Evolutionary conservation across 2,113 vertebrate species (phyloP).

Genomic region (Oncorhynchus clarkii): DNA sequence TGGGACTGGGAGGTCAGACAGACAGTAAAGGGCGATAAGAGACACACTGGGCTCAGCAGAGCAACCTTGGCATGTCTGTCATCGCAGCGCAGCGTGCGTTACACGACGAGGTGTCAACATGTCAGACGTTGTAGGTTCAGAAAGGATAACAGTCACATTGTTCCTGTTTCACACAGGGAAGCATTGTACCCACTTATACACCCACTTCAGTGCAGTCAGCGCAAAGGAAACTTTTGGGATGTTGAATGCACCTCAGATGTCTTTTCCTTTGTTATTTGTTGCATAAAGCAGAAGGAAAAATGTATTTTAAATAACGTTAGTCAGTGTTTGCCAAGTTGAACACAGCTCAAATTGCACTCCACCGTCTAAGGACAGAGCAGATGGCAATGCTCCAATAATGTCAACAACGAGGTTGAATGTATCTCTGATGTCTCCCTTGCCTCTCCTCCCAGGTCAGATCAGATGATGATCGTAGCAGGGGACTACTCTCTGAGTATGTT

Average conservation of each 20-base stretch:
- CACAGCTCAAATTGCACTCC: neutral
- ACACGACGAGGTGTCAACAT: neutral
- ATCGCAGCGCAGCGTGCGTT: neutral
- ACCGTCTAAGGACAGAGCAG: neutral
- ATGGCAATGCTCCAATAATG: neutral
- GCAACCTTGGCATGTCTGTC: neutral
- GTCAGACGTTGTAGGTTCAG: neutral
- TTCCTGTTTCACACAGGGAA: neutral
- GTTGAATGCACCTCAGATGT: neutral
- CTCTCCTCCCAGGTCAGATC: slow-evolving; percentile 43
- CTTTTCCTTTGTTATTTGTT: neutral
- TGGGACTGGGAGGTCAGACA: neutral
- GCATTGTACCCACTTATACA: neutral
- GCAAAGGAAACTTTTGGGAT: neutral
- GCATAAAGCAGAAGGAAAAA: too few species aligned
- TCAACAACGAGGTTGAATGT: too few species aligned
- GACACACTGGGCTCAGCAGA: neutral
- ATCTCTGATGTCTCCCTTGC: too few species aligned
- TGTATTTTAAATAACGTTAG: too few species aligned
- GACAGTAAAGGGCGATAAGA: neutral
- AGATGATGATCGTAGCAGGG: slow-evolving; percentile 76
- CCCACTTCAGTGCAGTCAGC: too few species aligned
- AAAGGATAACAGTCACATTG: neutral
- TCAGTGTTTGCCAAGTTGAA: too few species aligned
- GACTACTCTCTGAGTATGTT: slow-evolving; percentile 73